Conservation (phyloP, 2,797 vertebrate genomes). For the Cirrhinus molitorella region DNA sequence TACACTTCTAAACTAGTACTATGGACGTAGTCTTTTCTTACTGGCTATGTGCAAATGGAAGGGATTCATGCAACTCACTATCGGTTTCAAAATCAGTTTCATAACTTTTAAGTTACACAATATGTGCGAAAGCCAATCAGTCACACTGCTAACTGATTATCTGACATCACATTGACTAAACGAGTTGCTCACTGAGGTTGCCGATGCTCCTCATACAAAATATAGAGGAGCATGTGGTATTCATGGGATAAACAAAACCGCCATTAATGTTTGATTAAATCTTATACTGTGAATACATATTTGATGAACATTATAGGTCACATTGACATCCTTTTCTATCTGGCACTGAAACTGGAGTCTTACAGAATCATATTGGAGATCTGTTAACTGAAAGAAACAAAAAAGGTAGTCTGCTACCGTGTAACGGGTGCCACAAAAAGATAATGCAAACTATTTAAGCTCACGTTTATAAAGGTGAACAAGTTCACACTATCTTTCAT, state of each 20-base stretch:
- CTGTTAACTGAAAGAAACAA: not conserved
- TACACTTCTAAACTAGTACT: not conserved
- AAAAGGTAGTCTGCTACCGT: not conserved
- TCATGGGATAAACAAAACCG: not conserved
- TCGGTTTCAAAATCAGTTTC: conserved; percentile 4
- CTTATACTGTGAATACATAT: conserved; percentile 29
- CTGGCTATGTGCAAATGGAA: not conserved
- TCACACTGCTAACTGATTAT: conserved; percentile 5
- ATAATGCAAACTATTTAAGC: not conserved
- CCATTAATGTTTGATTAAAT: not conserved
- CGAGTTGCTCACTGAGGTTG: not conserved
- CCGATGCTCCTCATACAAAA: not conserved
- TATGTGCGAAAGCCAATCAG: not conserved
- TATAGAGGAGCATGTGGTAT: not conserved
- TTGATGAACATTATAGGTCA: conserved; percentile 44
- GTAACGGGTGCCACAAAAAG: not conserved
- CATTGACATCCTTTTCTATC: not conserved
- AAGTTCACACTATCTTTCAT: not conserved
- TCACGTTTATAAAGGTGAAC: not conserved
- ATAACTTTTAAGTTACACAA: conserved; percentile 21
- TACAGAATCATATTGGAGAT: not conserved
- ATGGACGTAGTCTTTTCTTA: not conserved
- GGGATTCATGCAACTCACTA: not conserved
- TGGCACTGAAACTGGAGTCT: not conserved
- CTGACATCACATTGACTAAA: not conserved